These are phyloP conservation scores for Apis cerana DNA, from an alignment of 1,140 invertebrate species.

Conservation along the genomic window DNA sequence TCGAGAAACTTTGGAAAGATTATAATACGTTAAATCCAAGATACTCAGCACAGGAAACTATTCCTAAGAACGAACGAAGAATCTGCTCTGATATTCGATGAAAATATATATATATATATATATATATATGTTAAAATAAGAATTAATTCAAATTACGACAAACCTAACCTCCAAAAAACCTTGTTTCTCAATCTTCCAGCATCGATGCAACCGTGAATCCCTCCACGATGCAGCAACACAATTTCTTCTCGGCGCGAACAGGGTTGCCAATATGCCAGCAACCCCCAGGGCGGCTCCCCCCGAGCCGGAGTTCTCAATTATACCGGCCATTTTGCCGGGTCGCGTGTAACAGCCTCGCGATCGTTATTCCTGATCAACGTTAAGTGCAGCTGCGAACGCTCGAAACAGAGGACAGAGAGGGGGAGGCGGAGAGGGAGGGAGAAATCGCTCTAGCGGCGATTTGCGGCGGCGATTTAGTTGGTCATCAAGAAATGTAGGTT, in stretches of 20 bases:
- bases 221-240: background rate
- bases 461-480: slow-evolving; percentile 71
- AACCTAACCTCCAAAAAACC: too few species aligned
- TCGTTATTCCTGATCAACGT: slow-evolving; percentile 54
- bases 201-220: too few species aligned
- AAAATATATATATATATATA: too few species aligned
- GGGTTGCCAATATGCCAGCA: background rate
- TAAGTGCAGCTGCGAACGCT: slow-evolving; percentile 46
- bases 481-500: slow-evolving; percentile 68
- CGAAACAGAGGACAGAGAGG: background rate
- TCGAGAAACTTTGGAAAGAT: too few species aligned
- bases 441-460: slow-evolving; percentile 52
- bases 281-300: background rate
- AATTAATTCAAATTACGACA: too few species aligned
- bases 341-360: slow-evolving; percentile 26
- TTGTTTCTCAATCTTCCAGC: too few species aligned
- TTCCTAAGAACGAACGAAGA: too few species aligned
- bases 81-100: too few species aligned
- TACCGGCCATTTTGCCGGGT: slow-evolving; percentile 40
- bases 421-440: background rate
- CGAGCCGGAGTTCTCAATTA: slow-evolving; percentile 27
- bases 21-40: too few species aligned
- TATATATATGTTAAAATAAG: too few species aligned
- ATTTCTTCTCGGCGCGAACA: background rate
- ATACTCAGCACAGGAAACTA: too few species aligned